A percentile compares a stretch with the other conserved stretches of the same genome.
These are phyloP conservation scores for Aix galericulata DNA, from an alignment of 2,113 vertebrate species.

Conservation along the genomic window DNA sequence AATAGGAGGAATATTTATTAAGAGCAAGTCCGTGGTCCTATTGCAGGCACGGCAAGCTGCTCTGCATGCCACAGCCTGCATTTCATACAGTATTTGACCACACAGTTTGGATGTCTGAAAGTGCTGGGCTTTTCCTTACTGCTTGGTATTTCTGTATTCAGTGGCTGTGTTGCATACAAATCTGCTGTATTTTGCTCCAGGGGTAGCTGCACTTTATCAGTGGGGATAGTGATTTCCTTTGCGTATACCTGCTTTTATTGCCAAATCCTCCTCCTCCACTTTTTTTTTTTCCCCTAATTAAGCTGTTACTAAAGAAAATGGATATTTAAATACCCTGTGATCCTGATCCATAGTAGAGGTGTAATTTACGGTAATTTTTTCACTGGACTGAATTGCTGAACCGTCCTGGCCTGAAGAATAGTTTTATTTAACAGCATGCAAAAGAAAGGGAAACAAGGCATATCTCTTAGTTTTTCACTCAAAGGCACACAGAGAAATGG, in stretches of 20 bases:
- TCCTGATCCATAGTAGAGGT: neutral
- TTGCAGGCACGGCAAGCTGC: neutral
- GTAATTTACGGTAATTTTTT: constrained; percentile 14
- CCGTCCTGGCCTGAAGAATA: neutral
- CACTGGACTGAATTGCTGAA: neutral
- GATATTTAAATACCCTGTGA: neutral
- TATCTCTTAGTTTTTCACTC: neutral
- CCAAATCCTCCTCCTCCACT: neutral
- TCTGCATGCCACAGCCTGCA: neutral
- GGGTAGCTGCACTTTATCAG: neutral
- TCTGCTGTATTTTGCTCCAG: neutral
- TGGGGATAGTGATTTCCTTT: neutral
- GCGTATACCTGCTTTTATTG: neutral
- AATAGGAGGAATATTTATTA: neutral
- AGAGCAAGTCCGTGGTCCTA: neutral
- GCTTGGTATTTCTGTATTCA: neutral
- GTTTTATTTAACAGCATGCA: neutral
- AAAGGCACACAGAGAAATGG: neutral
- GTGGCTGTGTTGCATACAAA: neutral
- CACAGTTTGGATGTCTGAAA: neutral
- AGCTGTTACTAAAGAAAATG: neutral
- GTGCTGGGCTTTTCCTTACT: neutral
- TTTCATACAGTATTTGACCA: neutral
- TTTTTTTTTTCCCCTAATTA: neutral
- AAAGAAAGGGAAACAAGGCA: neutral